phyloP scores from a whole-genome alignment of 2,797 vertebrate genomes.

The Nannoperca australis region DNA sequence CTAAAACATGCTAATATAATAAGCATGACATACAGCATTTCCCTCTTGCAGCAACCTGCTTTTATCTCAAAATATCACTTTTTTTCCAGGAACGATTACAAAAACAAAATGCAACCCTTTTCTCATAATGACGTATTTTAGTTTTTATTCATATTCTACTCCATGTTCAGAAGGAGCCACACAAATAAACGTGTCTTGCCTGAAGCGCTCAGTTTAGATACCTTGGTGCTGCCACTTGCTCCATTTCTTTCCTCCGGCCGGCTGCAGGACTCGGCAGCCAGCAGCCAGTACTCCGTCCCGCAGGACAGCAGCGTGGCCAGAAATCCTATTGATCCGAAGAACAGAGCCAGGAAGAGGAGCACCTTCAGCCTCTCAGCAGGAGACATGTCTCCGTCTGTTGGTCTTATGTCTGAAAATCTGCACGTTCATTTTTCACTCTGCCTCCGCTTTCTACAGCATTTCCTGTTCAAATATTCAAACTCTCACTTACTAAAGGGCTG shows the following conservation, averaged over 20 bases:
- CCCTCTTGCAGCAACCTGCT: too few species aligned
- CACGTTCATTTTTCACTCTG: not conserved
- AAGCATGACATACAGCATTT: too few species aligned
- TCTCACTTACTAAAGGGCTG: not conserved
- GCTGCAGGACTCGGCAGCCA: constrained; percentile 84
- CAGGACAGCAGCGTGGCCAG: constrained; percentile 89
- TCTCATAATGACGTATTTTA: not conserved
- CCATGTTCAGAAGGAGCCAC: too few species aligned
- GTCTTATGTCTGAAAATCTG: not conserved
- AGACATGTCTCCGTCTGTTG: constrained; percentile 37
- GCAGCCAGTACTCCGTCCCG: constrained; percentile 94
- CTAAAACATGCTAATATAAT: too few species aligned
- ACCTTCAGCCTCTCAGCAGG: constrained; percentile 43
- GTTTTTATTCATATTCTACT: too few species aligned
- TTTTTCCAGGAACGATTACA: too few species aligned
- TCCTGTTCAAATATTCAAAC: not conserved
- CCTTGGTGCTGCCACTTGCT: constrained; percentile 7
- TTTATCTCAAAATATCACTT: too few species aligned
- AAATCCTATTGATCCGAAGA: constrained; percentile 88
- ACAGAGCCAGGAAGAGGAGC: constrained; percentile 75
- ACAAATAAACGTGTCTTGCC: too few species aligned
- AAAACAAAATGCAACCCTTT: too few species aligned
- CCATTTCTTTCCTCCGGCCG: rapidly evolving
- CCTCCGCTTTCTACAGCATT: not conserved
- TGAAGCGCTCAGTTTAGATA: constrained; percentile 1